Evolutionary conservation across 2,113 vertebrate species (phyloP).

Genomic region (Talpa occidentalis): DNA sequence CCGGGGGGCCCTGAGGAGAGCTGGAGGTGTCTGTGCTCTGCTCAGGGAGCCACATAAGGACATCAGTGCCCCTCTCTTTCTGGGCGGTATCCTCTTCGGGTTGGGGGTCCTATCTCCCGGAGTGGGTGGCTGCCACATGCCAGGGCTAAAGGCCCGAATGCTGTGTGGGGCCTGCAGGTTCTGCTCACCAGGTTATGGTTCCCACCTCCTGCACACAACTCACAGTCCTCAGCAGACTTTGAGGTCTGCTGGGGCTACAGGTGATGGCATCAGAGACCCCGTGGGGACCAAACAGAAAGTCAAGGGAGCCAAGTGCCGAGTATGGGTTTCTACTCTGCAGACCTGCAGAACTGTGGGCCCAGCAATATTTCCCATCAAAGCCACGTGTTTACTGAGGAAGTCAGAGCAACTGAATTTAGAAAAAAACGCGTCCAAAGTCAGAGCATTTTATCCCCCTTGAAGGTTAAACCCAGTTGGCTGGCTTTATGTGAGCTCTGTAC

Average conservation of each 20-base stretch:
- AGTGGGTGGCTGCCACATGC: neutral
- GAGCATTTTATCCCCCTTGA: neutral
- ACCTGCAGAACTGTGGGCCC: accelerated
- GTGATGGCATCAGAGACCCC: neutral
- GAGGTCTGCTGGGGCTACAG: neutral
- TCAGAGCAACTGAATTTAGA: constrained; percentile 45
- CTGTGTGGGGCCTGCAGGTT: too few relatives aligned
- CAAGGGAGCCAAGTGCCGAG: neutral
- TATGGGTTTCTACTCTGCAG: neutral
- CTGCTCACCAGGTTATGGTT: neutral
- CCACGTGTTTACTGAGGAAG: neutral
- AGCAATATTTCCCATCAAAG: neutral
- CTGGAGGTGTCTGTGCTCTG: too few relatives aligned
- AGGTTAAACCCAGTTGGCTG: constrained; percentile 44
- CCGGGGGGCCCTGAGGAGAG: accelerated
- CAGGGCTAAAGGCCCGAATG: neutral
- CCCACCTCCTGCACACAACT: neutral
- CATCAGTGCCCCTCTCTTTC: neutral
- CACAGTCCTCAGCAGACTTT: neutral
- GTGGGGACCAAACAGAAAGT: neutral
- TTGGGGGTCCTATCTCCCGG: neutral
- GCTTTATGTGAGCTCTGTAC: neutral
- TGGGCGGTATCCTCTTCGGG: neutral
- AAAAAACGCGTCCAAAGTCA: neutral
- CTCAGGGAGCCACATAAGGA: neutral